Conservation (phyloP, 2,113 vertebrate species). For the Oceanodroma tethys region DNA sequence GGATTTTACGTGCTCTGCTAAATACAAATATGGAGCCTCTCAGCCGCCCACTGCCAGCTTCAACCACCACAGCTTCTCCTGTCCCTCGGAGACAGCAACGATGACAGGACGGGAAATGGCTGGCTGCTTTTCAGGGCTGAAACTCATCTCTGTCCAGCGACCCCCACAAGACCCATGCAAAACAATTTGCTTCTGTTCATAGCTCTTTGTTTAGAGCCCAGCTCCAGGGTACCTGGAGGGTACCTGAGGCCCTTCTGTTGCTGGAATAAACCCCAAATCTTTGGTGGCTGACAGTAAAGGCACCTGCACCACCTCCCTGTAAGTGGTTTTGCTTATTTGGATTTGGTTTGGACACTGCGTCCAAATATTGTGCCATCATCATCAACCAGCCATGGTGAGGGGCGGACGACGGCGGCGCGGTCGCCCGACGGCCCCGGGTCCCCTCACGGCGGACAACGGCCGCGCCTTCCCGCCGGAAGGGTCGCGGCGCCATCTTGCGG, state of each 20-base stretch:
- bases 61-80: background rate
- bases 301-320: background rate
- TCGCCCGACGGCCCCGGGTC: rapidly evolving
- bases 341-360: background rate
- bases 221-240: background rate
- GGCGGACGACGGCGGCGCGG: rapidly evolving
- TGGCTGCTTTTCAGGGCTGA: background rate
- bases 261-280: background rate
- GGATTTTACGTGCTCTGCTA: background rate
- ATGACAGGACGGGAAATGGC: background rate
- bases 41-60: rapidly evolving
- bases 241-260: background rate
- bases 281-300: background rate
- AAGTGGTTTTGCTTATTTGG: background rate
- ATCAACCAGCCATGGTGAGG: rapidly evolving
- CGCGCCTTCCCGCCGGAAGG: background rate
- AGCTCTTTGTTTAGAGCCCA: background rate
- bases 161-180: rapidly evolving
- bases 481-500: background rate
- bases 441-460: rapidly evolving
- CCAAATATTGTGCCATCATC: background rate
- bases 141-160: background rate
- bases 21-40: background rate
- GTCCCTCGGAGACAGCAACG: background rate
- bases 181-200: background rate